Conservation (phyloP, 1,140 invertebrate genomes). For the Mesaphorura yosii region DNA sequence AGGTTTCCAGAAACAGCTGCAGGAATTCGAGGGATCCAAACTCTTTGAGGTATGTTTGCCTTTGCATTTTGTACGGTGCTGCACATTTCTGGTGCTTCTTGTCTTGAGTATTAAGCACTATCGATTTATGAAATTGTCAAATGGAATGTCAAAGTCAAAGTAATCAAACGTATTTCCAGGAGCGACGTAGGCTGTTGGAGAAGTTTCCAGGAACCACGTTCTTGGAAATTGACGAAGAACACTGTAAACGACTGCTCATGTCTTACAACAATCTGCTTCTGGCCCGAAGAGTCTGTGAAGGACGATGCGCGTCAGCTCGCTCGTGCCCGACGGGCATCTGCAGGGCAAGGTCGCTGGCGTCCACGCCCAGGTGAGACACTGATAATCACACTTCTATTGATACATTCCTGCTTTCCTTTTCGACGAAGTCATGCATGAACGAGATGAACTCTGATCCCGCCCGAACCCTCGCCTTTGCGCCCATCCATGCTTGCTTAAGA, state of each 20-base stretch:
- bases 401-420: conserved; percentile 5
- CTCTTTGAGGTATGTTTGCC: conserved; percentile 55
- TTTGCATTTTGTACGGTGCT: background rate
- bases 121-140: background rate
- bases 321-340: conserved; percentile 67
- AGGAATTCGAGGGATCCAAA: conserved; percentile 75
- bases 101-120: too few species aligned
- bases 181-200: conserved; percentile 65
- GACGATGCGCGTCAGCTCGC: conserved; percentile 67
- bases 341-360: conserved; percentile 29
- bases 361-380: conserved; percentile 17
- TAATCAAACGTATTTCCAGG: conserved; percentile 44
- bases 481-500: conserved; percentile 4
- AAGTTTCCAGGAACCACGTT: conserved; percentile 67
- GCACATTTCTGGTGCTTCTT: background rate
- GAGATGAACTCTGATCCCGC: background rate
- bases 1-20: conserved; percentile 86
- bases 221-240: conserved; percentile 56
- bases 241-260: conserved; percentile 60
- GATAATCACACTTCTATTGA: background rate
- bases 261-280: conserved; percentile 67
- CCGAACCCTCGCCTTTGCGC: background rate
- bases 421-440: background rate
- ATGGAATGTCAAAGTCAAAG: background rate
- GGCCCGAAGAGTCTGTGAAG: conserved; percentile 67